Evolutionary conservation across 2,888 invertebrate species (phyloP), one percentile per base, ranked within the genome.

Genomic region (Heliconius ismenius): DNA sequence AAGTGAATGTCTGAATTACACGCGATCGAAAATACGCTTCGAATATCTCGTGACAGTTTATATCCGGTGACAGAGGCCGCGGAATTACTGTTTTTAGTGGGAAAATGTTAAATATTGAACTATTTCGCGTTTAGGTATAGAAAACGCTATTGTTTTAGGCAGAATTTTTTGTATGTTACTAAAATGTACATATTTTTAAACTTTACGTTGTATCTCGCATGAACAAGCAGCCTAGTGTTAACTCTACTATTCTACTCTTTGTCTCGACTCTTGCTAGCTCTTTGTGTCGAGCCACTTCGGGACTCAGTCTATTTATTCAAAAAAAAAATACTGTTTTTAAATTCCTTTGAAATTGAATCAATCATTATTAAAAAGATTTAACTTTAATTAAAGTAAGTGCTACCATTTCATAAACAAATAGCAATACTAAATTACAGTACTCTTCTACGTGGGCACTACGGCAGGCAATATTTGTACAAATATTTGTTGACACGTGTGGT

Each of bases 1-100:
- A 83, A 86, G 84, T 86, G 84, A 86, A 87, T 87, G 86, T 86
- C 86, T 86, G 84, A 85, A 87, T 87, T 85, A 90, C 88, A 88
- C 85, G 86, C 87, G 82, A 87, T 84, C 83, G 84, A 81, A 85
- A 86, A 84, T 73, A 79, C 81, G 82, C 75, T 70, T 76, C 62
- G 63, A 65, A 75, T 70, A 82, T 83, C 82, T 82, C 54, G 79
- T 82, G 79, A 79, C 81, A 80, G 43, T 78, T 72, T 77, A 69
- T 75, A 28, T 69, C 65, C 69, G 21, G 18, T 74, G 70, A 62
- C 69, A 74, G 75, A 18, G 54, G 64, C 64, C 63, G 49, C n/a
- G 49, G 69, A 10, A 32, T 28, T 24, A 75, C 62, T 36, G n/a
- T 69, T 69, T 49, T 62, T 49, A 24, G 1, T 26, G 18, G 9